These are phyloP conservation scores for Villa cingulata DNA, from an alignment of 2,888 invertebrate species.

Conservation along the genomic window DNA sequence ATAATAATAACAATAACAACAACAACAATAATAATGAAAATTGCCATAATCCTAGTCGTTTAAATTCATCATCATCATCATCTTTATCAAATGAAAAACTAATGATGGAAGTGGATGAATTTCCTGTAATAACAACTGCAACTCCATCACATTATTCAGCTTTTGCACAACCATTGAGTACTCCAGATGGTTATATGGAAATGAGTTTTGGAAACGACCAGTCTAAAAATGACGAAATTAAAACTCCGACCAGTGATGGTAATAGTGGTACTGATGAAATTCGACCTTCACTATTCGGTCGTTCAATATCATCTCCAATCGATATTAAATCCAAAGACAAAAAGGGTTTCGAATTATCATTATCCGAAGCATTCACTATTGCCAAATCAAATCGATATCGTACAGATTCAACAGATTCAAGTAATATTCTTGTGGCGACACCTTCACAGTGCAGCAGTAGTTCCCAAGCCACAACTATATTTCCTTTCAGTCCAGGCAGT, in stretches of 20 bases:
- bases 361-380: conserved; percentile 12
- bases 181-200: conserved; percentile 50
- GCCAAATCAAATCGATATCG: conserved; percentile 17
- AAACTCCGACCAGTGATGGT: background rate
- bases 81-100: conserved; percentile 18
- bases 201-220: conserved; percentile 41
- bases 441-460: background rate
- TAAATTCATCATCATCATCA: conserved; percentile 10
- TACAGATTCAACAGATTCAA: conserved; percentile 33
- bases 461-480: conserved; percentile 37
- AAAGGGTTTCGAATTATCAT: conserved; percentile 9
- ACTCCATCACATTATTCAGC: background rate
- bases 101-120: conserved; percentile 22
- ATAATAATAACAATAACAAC: background rate
- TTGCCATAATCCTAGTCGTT: background rate
- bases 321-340: conserved; percentile 13
- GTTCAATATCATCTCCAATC: conserved; percentile 10
- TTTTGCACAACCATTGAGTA: conserved; percentile 21
- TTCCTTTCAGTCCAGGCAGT: conserved; percentile 52
- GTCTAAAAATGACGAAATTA: conserved; percentile 19
- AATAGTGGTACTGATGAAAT: conserved; percentile 17
- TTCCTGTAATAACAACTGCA: conserved; percentile 13
- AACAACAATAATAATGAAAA: background rate
- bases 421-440: conserved; percentile 33
- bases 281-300: background rate